Conservation (phyloP, 2,797 vertebrate genomes). For the Cottoperca gobio region DNA sequence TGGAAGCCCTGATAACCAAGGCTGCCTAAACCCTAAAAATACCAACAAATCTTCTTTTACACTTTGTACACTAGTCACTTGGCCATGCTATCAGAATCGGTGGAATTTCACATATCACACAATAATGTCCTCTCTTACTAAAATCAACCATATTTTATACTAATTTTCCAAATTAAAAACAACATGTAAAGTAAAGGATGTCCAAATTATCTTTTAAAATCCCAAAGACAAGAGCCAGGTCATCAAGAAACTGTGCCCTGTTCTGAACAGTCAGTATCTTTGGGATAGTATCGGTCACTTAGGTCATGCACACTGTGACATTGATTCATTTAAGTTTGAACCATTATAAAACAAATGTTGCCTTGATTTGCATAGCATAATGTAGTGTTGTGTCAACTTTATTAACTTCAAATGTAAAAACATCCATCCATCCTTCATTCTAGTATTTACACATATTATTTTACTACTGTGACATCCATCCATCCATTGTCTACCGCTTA, state of each 20-base stretch:
- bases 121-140: neutral
- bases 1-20: slow-evolving; percentile 72
- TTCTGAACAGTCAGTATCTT: neutral
- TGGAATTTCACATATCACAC: neutral
- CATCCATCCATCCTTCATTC: slow-evolving; percentile 5
- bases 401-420: neutral
- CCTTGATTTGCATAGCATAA: neutral
- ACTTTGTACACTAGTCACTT: neutral
- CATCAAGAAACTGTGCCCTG: neutral
- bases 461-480: too few relatives aligned
- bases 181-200: neutral
- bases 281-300: too few relatives aligned
- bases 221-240: neutral
- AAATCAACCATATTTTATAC: neutral
- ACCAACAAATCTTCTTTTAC: neutral
- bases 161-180: neutral
- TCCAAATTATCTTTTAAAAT: neutral
- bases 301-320: neutral
- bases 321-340: neutral
- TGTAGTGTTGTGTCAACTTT: neutral
- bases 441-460: neutral
- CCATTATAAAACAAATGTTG: too few relatives aligned
- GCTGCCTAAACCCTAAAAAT: slow-evolving; percentile 49
- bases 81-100: neutral
- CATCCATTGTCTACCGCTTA: too few relatives aligned